Base-by-base conservation (phyloP, 2,888 invertebrate genomes). In the Drosophila merina region DNA sequence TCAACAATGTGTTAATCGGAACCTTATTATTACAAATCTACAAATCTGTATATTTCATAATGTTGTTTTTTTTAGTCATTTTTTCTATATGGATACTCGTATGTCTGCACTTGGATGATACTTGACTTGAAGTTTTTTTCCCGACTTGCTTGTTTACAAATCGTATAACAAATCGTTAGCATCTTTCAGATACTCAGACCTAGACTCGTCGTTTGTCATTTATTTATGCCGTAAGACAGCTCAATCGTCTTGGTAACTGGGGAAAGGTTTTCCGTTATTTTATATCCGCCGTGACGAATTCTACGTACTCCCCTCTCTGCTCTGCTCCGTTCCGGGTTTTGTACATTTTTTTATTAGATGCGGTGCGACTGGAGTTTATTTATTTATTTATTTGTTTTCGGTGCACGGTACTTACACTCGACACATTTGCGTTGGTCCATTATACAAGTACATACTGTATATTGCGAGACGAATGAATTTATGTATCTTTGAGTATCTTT, bases 341-440 rank as follows among this genome's bases (percentile, higher is more conserved):
- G 45, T 56, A 50, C 44, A 50, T 62, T 45, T 49, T 20, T 20
- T 20, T 20, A 55, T 57, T 64, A 45, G 44, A 57, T 64, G 48
- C 60, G n/a, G 42, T 26, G 28, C 54, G 31, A 33, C 50, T 26
- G 12, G 31, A 45, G 49, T 42, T 26, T 54, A 25, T 69, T 59
- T 60, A 52, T 59, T 69, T 62, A 42, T 49, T 69, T 69, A 54
- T 69, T 70, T 68, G 28, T 51, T 28, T 60, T 36, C 14, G 59
- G 60, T 30, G 4, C 9, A 4, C 36, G 44, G 60, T 45, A 55
- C 50, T 36, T 36, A 5, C 5, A 28, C 28, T 57, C 44, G 57
- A 8, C 66, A 38, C 52, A 63, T 63, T 76, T 63, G 68, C 47
- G 48, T 66, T 56, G 54, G 54, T 30, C 44, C 69, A 57, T n/a